Conservation (phyloP, 2,888 invertebrate species). For the Xanthorhoe designata region DNA sequence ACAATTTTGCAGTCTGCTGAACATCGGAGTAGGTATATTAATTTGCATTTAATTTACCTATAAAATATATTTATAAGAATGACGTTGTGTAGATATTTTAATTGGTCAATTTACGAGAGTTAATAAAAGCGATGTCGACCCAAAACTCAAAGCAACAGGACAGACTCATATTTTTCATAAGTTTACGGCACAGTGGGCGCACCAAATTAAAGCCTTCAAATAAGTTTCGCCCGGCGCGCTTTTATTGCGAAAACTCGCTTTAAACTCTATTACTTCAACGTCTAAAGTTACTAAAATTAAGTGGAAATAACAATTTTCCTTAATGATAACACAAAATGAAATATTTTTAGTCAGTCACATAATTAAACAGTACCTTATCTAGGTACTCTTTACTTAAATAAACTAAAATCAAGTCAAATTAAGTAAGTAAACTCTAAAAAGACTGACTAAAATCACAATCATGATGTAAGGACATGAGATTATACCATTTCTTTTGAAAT, state of each 20-base stretch:
- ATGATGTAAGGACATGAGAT: neutral
- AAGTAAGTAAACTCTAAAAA: no score
- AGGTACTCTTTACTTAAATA: no score
- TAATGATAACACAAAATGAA: neutral
- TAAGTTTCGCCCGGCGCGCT: conserved; percentile 34
- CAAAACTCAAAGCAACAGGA: conserved; percentile 43
- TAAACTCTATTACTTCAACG: conserved; percentile 6
- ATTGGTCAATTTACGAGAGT: conserved; percentile 43
- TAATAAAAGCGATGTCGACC: conserved; percentile 49
- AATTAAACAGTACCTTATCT: no score
- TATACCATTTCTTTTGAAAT: neutral
- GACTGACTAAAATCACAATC: neutral
- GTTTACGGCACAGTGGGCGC: conserved; percentile 44
- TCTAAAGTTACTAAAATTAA: neutral
- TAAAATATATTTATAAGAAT: neutral
- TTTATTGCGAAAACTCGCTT: conserved; percentile 22
- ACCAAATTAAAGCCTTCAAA: conserved; percentile 46
- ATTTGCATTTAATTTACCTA: neutral
- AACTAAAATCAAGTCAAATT: no score
- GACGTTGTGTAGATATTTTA: neutral
- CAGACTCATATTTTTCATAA: conserved; percentile 57
- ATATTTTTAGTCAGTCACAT: neutral
- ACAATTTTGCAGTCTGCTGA: neutral
- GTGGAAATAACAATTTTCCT: neutral
- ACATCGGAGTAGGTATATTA: neutral